A percentile compares a stretch with the other conserved stretches of the same genome.
Conservation (phyloP, 1,140 invertebrate genomes). For the Steinernema khuongi region DNA sequence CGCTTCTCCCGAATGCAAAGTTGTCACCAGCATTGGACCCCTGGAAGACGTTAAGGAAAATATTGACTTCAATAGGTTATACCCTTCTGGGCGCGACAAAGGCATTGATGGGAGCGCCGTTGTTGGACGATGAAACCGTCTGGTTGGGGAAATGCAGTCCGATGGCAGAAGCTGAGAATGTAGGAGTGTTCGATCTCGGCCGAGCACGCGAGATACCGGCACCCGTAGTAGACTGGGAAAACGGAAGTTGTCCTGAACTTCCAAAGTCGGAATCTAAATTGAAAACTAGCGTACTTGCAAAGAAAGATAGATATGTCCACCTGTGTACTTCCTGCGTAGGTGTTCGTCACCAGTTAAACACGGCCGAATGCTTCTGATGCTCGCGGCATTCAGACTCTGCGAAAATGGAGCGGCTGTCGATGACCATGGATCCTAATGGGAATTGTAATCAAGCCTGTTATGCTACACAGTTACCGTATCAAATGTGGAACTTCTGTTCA, state of each 20-base stretch:
- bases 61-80: slow-evolving; percentile 10
- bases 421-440: slow-evolving; percentile 54
- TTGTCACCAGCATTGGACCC: not conserved
- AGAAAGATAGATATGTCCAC: slow-evolving; percentile 18
- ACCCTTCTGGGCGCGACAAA: not conserved
- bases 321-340: slow-evolving; percentile 40
- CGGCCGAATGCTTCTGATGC: slow-evolving; percentile 29
- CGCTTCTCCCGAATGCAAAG: not conserved
- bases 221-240: slow-evolving; percentile 39
- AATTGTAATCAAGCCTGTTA: slow-evolving; percentile 18
- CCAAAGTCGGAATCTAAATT: slow-evolving; percentile 21
- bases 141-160: slow-evolving; percentile 4
- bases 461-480: slow-evolving; percentile 42
- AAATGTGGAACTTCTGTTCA: slow-evolving; percentile 46
- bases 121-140: not conserved
- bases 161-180: slow-evolving; percentile 1
- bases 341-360: slow-evolving; percentile 49
- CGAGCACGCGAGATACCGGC: slow-evolving; percentile 44
- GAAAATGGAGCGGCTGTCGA: slow-evolving; percentile 41
- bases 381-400: slow-evolving; percentile 45
- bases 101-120: slow-evolving; percentile 14
- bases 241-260: slow-evolving; percentile 28
- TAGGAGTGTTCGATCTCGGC: slow-evolving; percentile 46
- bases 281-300: slow-evolving; percentile 19
- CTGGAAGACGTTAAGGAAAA: not conserved